Evolutionary conservation across 2,797 vertebrate genomes (phyloP).

Genomic region (Acanthiza pusilla): DNA sequence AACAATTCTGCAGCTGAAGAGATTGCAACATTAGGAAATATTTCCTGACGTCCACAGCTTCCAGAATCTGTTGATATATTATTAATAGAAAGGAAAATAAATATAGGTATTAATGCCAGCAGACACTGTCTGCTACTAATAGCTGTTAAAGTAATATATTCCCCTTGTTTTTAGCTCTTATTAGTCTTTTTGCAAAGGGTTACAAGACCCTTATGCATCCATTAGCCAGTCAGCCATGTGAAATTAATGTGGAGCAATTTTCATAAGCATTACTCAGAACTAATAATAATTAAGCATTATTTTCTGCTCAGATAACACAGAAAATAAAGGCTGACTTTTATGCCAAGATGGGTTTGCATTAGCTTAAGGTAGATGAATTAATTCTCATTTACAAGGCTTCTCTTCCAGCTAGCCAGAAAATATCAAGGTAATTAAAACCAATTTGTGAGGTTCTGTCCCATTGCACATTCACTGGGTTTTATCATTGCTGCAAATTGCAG

Average conservation of each 20-base stretch:
- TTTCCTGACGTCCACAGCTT: conserved; percentile 21
- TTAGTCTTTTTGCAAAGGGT: conserved; percentile 64
- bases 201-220: conserved; percentile 62
- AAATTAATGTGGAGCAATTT: conserved; percentile 69
- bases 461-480: conserved; percentile 39
- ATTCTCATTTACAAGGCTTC: conserved; percentile 63
- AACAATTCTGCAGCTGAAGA: conserved; percentile 17
- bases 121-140: conserved; percentile 51
- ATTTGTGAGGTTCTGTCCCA: conserved; percentile 63
- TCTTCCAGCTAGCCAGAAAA: conserved; percentile 54
- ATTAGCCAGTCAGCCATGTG: conserved; percentile 66
- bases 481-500: conserved; percentile 35
- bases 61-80: conserved; percentile 57
- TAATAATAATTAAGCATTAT: conserved; percentile 70
- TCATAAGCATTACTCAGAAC: conserved; percentile 64
- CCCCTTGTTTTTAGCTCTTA: conserved; percentile 60
- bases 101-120: conserved; percentile 59
- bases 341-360: conserved; percentile 63
- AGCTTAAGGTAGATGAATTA: conserved; percentile 65
- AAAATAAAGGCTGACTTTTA: conserved; percentile 65
- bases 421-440: conserved; percentile 65
- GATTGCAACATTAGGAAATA: conserved; percentile 36
- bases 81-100: conserved; percentile 66
- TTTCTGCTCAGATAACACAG: conserved; percentile 67
- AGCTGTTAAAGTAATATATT: conserved; percentile 62